Conservation (phyloP, 2,113 vertebrate species). For the Gobiocypris rarus region DNA sequence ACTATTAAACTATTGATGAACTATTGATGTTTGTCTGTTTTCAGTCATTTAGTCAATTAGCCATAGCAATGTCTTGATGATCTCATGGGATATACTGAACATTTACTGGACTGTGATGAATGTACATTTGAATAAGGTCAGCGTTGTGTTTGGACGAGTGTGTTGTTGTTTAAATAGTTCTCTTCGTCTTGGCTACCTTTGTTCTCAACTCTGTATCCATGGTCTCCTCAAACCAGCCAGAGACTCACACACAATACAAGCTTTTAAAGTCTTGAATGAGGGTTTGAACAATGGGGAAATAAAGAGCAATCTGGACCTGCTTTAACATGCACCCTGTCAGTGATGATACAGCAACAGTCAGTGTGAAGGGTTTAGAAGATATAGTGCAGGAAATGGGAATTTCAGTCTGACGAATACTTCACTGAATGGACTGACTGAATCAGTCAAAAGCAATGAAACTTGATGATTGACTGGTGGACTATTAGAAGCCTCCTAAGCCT, state of each 20-base stretch:
- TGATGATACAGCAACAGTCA: neutral
- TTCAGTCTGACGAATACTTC: neutral
- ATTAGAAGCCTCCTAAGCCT: neutral
- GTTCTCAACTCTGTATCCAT: slow-evolving; percentile 45
- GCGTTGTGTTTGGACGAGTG: neutral
- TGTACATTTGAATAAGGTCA: neutral
- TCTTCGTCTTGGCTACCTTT: slow-evolving; percentile 56
- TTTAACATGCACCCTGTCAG: slow-evolving; percentile 1
- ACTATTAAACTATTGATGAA: too few species aligned
- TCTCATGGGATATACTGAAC: neutral
- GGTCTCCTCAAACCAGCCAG: slow-evolving; percentile 39
- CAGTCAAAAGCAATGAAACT: neutral
- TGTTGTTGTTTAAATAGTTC: slow-evolving; percentile 31
- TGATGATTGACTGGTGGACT: neutral
- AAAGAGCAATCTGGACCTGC: slow-evolving; percentile 15
- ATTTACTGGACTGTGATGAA: neutral
- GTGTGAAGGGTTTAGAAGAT: neutral
- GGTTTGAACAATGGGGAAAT: slow-evolving; percentile 27
- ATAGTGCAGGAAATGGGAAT: slow-evolving; percentile 2
- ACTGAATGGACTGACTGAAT: neutral
- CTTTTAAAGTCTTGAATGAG: slow-evolving; percentile 9
- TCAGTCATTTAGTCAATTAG: neutral
- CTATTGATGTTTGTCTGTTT: neutral
- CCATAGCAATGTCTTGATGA: neutral
- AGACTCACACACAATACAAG: slow-evolving; percentile 2